A percentile compares a stretch with the other conserved stretches of the same genome.
Evolutionary conservation across 2,113 vertebrate genomes (phyloP).

Genomic region (Ivindomyrus marchei): DNA sequence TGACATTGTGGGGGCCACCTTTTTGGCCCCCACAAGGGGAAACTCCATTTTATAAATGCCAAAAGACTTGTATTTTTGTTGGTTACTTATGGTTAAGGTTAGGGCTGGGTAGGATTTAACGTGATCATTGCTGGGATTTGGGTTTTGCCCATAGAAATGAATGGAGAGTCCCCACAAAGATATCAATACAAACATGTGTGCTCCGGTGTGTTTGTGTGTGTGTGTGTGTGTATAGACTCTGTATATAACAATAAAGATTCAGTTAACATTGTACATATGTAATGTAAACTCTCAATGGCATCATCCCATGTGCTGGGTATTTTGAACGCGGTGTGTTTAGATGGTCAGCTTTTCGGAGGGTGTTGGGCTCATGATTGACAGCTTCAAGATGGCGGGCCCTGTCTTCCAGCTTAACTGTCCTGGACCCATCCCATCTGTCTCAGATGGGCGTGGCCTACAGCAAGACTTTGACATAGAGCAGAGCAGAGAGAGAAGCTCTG

Average conservation of each 20-base stretch:
- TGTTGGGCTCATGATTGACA: background rate
- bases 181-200: background rate
- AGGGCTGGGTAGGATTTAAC: background rate
- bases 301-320: background rate
- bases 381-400: background rate
- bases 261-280: background rate
- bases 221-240: background rate
- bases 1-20: background rate
- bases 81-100: background rate
- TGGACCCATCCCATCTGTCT: background rate
- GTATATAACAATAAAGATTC: background rate
- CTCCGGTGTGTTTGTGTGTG: background rate
- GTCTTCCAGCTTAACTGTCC: background rate
- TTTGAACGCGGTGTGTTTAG: background rate
- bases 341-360: background rate
- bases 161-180: background rate
- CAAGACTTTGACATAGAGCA: background rate
- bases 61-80: background rate
- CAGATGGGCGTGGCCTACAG: background rate
- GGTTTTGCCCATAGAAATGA: background rate
- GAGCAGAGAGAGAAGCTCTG: background rate
- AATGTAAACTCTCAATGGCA: background rate
- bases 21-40: background rate
- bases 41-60: background rate
- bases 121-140: background rate